Evolutionary conservation across 2,888 invertebrate genomes (phyloP).

Genomic region (Polymixis flavicincta): DNA sequence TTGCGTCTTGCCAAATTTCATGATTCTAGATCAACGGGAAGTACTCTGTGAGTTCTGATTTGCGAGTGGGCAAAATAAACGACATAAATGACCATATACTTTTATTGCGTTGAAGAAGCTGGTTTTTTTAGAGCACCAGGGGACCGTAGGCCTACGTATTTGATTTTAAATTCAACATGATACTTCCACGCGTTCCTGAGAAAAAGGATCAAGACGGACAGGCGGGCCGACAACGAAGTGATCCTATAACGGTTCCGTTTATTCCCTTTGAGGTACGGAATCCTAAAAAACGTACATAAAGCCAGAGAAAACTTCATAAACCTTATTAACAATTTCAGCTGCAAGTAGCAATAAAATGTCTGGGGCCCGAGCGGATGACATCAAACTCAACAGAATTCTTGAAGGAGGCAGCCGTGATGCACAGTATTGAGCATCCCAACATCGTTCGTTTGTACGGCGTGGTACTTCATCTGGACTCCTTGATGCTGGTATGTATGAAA

Average conservation of each 20-base stretch:
- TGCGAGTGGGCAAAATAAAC: too few species aligned
- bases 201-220: too few species aligned
- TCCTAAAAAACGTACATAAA: not conserved
- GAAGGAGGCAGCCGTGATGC: constrained; percentile 99
- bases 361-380: constrained; percentile 98
- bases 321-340: constrained; percentile 89
- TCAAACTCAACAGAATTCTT: constrained; percentile 99
- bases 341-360: constrained; percentile 99
- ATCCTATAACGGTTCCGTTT: not conserved
- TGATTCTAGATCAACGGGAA: too few species aligned
- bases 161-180: too few species aligned
- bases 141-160: too few species aligned
- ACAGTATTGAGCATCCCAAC: constrained; percentile 98
- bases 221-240: not conserved
- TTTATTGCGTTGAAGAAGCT: too few species aligned
- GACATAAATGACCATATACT: too few species aligned
- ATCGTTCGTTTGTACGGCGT: constrained; percentile 99
- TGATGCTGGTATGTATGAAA: constrained; percentile 91
- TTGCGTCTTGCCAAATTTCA: too few species aligned
- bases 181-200: too few species aligned
- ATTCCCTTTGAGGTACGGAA: not conserved
- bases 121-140: too few species aligned
- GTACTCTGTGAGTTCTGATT: too few species aligned
- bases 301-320: not conserved
- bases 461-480: constrained; percentile 96